A percentile compares a stretch with the other conserved stretches of the same genome.
Conservation (phyloP, 2,888 invertebrate species). For the Mimachlamys varia region DNA sequence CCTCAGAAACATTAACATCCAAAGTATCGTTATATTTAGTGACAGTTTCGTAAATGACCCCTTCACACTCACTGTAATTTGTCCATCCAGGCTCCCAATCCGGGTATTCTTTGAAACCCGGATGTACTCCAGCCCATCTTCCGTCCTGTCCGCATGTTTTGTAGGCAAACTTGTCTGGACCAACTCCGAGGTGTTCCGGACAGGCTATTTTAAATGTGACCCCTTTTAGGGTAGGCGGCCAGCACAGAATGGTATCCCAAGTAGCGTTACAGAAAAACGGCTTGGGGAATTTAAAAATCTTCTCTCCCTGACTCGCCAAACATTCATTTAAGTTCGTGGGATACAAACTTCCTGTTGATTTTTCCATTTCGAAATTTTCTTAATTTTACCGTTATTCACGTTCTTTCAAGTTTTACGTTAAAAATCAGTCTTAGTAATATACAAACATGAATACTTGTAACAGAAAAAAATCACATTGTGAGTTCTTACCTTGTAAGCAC, state of each 20-base stretch:
- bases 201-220: constrained; percentile 87
- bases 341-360: not conserved
- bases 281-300: constrained; percentile 44
- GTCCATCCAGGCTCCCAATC: constrained; percentile 52
- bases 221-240: constrained; percentile 91
- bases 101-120: constrained; percentile 48
- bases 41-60: constrained; percentile 42
- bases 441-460: not conserved
- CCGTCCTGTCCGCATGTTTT: constrained; percentile 52
- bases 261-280: constrained; percentile 83
- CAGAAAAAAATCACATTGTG: not conserved
- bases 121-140: constrained; percentile 50
- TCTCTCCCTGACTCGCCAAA: constrained; percentile 51
- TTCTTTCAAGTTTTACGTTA: too few relatives aligned
- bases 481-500: not conserved
- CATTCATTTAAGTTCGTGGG: constrained; percentile 51
- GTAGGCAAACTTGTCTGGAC: constrained; percentile 43
- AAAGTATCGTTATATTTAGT: constrained; percentile 21
- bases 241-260: constrained; percentile 93
- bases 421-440: too few relatives aligned
- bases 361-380: not conserved
- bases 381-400: not conserved
- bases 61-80: constrained; percentile 51
- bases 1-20: constrained; percentile 46
- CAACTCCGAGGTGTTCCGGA: constrained; percentile 82